A percentile compares a stretch with the other conserved stretches of the same genome.
These are phyloP conservation scores for Halisarca cf. caerulea DNA, from an alignment of 37 sponge, comb jelly and placozoan species.

Conservation along the genomic window DNA sequence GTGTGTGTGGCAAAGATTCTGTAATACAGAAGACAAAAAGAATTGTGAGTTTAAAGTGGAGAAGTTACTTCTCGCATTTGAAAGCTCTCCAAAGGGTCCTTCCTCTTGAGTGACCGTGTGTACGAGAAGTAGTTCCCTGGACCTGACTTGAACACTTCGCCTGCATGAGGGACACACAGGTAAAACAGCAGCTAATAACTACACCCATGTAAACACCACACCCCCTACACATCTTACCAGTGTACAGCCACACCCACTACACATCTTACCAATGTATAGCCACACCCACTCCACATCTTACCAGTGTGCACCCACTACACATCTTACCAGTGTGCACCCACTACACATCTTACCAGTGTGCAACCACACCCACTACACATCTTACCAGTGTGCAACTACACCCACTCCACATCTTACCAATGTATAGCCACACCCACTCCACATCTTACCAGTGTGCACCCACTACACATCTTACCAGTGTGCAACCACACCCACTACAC, in stretches of 20 bases:
- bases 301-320: background rate
- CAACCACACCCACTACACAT: background rate
- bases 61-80: constrained; percentile 2
- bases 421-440: background rate
- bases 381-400: background rate
- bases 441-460: background rate
- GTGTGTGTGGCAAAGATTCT: no score
- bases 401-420: no score
- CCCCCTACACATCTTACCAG: background rate
- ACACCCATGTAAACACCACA: background rate
- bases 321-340: background rate
- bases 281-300: background rate
- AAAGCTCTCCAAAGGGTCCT: constrained; percentile 1
- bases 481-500: background rate
- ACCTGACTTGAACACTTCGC: background rate
- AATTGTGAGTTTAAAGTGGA: background rate
- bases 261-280: background rate
- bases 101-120: background rate
- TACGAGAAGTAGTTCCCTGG: constrained; percentile 1
- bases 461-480: no score
- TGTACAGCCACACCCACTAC: background rate
- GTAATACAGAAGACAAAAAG: no score
- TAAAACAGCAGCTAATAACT: background rate
- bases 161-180: background rate
- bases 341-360: no score